Percentiles rank a stretch among this genome's conserved stretches.
These are phyloP conservation scores for Numida meleagris DNA, from an alignment of 2,113 vertebrate genomes.

Conservation along the genomic window DNA sequence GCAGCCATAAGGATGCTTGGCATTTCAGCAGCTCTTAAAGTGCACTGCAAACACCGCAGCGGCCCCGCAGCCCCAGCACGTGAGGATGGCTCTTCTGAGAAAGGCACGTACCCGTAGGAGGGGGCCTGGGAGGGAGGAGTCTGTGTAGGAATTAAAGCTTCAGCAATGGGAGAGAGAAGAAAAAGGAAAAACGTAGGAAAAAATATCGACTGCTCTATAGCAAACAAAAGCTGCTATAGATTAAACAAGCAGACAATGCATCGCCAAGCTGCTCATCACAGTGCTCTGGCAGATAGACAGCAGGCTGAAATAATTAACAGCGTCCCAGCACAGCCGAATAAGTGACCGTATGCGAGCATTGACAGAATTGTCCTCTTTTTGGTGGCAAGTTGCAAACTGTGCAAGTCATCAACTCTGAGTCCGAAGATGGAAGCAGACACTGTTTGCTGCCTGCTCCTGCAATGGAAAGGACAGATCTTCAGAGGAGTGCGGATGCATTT, in stretches of 20 bases:
- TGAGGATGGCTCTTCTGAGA: background rate
- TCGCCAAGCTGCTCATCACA: background rate
- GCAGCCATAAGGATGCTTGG: background rate
- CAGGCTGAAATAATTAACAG: slow-evolving; percentile 21
- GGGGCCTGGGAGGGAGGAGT: background rate
- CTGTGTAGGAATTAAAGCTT: background rate
- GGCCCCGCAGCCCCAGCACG: accelerated
- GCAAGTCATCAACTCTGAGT: background rate
- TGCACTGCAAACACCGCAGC: background rate
- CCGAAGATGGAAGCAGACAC: background rate
- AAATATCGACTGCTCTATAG: background rate
- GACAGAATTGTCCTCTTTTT: background rate
- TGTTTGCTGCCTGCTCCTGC: background rate
- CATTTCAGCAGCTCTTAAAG: background rate
- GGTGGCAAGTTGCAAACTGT: slow-evolving; percentile 8
- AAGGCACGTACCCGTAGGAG: too few relatives aligned
- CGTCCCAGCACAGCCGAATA: background rate
- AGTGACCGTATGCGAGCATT: background rate
- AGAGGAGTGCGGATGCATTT: background rate
- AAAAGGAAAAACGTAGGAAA: background rate
- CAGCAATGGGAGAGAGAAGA: slow-evolving; percentile 2
- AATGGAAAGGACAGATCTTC: background rate
- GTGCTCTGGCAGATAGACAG: slow-evolving; percentile 25
- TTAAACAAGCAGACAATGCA: slow-evolving; percentile 2
- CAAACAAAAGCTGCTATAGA: slow-evolving; percentile 22